These are phyloP conservation scores for Pasiphila rectangulata DNA, from an alignment of 2,888 invertebrate species.

Conservation along the genomic window DNA sequence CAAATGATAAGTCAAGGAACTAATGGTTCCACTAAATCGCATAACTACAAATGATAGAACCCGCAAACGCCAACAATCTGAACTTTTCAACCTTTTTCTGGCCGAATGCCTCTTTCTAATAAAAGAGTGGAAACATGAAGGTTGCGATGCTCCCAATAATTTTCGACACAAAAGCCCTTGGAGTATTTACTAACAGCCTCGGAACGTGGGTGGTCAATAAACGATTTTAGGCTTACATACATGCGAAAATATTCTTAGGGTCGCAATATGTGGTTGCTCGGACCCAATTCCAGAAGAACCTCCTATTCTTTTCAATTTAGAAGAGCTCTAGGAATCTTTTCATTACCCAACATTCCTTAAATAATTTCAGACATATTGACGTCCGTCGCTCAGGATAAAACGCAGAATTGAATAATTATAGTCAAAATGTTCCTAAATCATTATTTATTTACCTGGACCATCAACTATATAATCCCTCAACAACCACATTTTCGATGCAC, in stretches of 20 bases:
- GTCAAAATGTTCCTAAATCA: no score
- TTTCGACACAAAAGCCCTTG: conserved; percentile 18
- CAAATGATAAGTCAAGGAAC: not conserved
- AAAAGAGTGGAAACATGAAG: conserved; percentile 21
- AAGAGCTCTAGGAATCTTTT: not conserved
- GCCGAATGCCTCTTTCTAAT: conserved; percentile 13
- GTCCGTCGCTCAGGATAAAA: no score
- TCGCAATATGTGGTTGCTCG: not conserved
- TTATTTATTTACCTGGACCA: no score
- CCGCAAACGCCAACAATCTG: conserved; percentile 11
- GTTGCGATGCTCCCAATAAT: conserved; percentile 22
- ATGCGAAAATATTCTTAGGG: conserved; percentile 1
- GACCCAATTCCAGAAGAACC: not conserved
- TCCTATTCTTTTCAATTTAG: not conserved
- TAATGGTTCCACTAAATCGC: not conserved
- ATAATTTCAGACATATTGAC: no score
- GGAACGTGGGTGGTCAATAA: conserved; percentile 11
- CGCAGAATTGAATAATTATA: no score
- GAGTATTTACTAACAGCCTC: conserved; percentile 16
- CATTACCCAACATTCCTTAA: no score
- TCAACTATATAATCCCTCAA: not conserved
- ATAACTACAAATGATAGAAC: not conserved
- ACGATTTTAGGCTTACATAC: conserved; percentile 3
- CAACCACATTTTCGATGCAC: not conserved
- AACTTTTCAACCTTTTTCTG: conserved; percentile 19